Evolutionary conservation across 2,797 vertebrate genomes (phyloP), one percentile per base, ranked within the genome.

Genomic region (Channallabes apus): DNA sequence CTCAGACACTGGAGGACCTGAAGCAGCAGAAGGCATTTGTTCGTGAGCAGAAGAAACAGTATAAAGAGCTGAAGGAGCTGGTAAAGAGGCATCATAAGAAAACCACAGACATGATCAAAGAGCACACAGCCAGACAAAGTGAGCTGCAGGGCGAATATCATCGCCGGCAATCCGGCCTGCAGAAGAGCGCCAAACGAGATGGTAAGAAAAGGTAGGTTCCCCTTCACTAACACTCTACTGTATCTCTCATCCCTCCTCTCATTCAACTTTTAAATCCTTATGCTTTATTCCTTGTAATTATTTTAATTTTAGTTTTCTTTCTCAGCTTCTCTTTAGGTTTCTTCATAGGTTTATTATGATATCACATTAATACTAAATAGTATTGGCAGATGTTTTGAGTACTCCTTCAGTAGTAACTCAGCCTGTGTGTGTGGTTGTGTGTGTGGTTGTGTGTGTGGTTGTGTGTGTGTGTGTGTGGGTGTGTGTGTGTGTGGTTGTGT

Each of bases 31-130:
- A 99, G 84, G 93, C 95, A 0, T 98, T 99, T 75, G 96, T 99
- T 38, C 96, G 97, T 18, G 97, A 99, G 89, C 98, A 99, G 87
- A 97, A 96, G 91, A 98, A 97, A 82, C 97, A 99, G 93, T 99
- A 99, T 94, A 99, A 99, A 90, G 98, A 99, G 92, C 97, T 99
- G 96, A 99, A 99, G 93, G 98, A 99, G 88, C 94, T 99, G 87
- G 96, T 98, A 7, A 96, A 97, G 88, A 97, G 95, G 84, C 98
- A 99, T 88, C 97, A 99, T 92, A 97, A 97, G 93, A 98, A 97
- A 93, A 98, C 97, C 84, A 96, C 95, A 0, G 97, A 99, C 91
- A 94, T 99, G 82, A 98, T 99, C 90, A 99, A 98, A 90, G 97
- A 99, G 87, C 98, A 99, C 91, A 97, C 96, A 0, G 93, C 96